phyloP scores from a whole-genome alignment of 1,140 invertebrate genomes.

The Metaphire vulgaris region DNA sequence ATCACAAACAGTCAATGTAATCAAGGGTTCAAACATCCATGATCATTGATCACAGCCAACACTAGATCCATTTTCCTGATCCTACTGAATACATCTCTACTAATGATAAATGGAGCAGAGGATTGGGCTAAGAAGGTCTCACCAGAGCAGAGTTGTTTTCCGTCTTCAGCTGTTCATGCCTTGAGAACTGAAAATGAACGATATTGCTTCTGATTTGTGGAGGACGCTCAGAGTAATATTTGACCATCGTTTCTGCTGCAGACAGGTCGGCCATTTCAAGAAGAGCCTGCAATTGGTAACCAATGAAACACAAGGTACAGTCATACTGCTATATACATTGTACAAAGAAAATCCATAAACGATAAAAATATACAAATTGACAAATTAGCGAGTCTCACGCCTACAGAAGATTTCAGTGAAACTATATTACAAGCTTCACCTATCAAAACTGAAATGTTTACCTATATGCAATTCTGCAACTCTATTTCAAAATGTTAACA shows the following conservation, averaged over 20 bases:
- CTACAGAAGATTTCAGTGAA: too few relatives aligned
- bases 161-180: slow-evolving; percentile 95
- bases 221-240: slow-evolving; percentile 80
- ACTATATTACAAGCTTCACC: too few relatives aligned
- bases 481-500: neutral
- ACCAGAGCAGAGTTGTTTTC: slow-evolving; percentile 60
- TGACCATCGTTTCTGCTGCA: slow-evolving; percentile 85
- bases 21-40: too few relatives aligned
- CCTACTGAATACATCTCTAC: too few relatives aligned
- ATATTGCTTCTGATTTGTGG: slow-evolving; percentile 78
- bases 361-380: neutral
- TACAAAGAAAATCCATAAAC: neutral
- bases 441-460: too few relatives aligned
- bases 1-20: too few relatives aligned
- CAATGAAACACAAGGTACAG: neutral
- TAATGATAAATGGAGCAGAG: too few relatives aligned
- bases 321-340: neutral
- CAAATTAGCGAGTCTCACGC: too few relatives aligned
- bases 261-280: slow-evolving; percentile 92
- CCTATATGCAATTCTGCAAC: too few relatives aligned
- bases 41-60: too few relatives aligned
- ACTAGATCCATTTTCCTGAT: too few relatives aligned
- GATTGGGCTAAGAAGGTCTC: too few relatives aligned
- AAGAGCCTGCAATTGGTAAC: slow-evolving; percentile 67
- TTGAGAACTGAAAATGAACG: slow-evolving; percentile 96